Evolutionary conservation across 2,797 vertebrate genomes (phyloP).

Genomic region (Serranus cabrilla): DNA sequence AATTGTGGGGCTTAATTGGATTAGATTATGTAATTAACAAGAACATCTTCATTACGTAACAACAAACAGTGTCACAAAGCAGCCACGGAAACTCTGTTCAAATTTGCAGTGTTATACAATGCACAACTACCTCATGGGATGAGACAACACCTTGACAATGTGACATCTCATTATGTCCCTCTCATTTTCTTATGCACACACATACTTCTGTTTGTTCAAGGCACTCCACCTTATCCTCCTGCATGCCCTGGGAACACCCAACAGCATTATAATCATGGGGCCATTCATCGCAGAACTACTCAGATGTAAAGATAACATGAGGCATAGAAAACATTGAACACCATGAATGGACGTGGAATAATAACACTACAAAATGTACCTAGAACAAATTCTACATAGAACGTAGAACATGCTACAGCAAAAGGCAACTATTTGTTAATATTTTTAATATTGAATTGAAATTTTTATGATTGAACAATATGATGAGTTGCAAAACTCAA

Average conservation of each 20-base stretch:
- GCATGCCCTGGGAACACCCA: slow-evolving; percentile 55
- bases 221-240: slow-evolving; percentile 40
- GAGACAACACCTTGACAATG: slow-evolving; percentile 25
- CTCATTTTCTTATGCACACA: slow-evolving; percentile 21
- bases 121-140: slow-evolving; percentile 9
- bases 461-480: slow-evolving; percentile 41
- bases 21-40: slow-evolving; percentile 67
- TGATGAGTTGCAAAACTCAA: slow-evolving; percentile 47
- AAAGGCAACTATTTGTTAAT: not conserved
- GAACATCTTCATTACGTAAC: slow-evolving; percentile 60
- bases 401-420: not conserved
- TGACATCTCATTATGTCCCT: slow-evolving; percentile 15
- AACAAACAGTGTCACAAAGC: slow-evolving; percentile 18
- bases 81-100: slow-evolving; percentile 8
- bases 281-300: slow-evolving; percentile 37
- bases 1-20: slow-evolving; percentile 52
- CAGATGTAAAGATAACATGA: slow-evolving; percentile 25
- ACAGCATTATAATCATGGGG: slow-evolving; percentile 33
- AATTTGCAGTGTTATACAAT: slow-evolving; percentile 16
- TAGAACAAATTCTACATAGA: not conserved
- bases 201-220: slow-evolving; percentile 50
- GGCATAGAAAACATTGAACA: not conserved
- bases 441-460: not conserved
- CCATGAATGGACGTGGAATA: not conserved
- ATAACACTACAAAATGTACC: too few relatives aligned